Percentiles rank a stretch among this genome's conserved stretches.
Evolutionary conservation across 1,140 invertebrate genomes (phyloP).

Genomic region (Pogonognathellus flavescens): DNA sequence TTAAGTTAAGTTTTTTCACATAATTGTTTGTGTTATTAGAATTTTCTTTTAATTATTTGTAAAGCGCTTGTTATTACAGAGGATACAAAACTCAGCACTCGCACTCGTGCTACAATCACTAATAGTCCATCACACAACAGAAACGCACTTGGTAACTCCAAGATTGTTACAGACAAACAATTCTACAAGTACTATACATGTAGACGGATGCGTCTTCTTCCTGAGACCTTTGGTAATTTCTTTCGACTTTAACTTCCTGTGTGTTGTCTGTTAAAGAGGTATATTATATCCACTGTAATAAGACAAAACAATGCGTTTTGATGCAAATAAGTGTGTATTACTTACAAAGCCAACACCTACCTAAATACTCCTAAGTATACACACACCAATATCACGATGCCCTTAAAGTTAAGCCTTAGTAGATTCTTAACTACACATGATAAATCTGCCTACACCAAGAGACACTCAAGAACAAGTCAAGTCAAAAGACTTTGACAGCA

Average conservation of each 20-base stretch:
- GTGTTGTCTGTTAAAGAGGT: too few species aligned
- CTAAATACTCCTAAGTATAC: neutral
- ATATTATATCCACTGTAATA: too few species aligned
- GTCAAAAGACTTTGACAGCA: neutral
- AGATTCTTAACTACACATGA: too few species aligned
- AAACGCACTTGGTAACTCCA: too few species aligned
- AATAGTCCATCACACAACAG: too few species aligned
- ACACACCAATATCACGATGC: neutral
- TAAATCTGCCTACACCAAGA: too few species aligned
- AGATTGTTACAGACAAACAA: slow-evolving; percentile 1
- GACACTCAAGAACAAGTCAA: neutral
- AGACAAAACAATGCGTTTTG: too few species aligned
- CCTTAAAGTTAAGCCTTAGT: too few species aligned
- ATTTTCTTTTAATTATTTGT: too few species aligned
- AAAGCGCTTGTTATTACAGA: neutral
- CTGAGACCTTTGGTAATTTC: slow-evolving; percentile 30
- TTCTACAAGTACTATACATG: neutral
- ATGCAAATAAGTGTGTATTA: too few species aligned
- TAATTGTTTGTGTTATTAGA: neutral
- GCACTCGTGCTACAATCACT: too few species aligned
- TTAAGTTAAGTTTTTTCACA: slow-evolving; percentile 8
- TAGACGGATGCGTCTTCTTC: slow-evolving; percentile 39
- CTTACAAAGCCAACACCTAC: neutral
- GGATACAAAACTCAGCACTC: neutral
- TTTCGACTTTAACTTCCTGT: slow-evolving; percentile 22